These are phyloP conservation scores for Ceyx cyanopectus DNA, from an alignment of 2,113 vertebrate genomes.

Conservation along the genomic window DNA sequence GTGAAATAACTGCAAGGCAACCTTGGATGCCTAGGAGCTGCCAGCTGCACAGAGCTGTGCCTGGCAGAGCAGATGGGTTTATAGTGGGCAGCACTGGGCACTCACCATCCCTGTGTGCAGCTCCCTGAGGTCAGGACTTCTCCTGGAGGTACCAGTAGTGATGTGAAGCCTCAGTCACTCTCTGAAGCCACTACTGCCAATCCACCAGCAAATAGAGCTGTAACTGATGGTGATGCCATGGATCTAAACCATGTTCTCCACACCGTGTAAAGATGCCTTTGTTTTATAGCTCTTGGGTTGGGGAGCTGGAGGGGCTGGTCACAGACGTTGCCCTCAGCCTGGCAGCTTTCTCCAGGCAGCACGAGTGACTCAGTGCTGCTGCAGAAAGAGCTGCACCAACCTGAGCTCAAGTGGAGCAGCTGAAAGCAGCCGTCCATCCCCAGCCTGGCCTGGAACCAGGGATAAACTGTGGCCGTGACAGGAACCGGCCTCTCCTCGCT, in stretches of 20 bases:
- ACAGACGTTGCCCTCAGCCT: neutral
- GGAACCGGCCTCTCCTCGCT: neutral
- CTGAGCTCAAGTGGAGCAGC: neutral
- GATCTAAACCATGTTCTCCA: fast-evolving
- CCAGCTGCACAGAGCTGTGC: fast-evolving
- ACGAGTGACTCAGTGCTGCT: neutral
- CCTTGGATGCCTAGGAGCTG: neutral
- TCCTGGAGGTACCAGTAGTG: neutral
- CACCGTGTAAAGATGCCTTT: neutral
- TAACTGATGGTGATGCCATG: neutral
- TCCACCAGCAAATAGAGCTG: neutral
- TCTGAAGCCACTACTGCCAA: fast-evolving
- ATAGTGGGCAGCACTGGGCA: neutral
- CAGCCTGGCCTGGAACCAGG: neutral
- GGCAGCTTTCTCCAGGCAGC: neutral
- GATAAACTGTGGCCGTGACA: neutral
- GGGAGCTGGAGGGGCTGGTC: neutral
- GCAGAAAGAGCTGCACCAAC: neutral
- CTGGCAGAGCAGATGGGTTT: fast-evolving
- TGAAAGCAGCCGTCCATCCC: neutral
- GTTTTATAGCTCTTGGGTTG: neutral
- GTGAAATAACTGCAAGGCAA: neutral
- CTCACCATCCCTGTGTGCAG: fast-evolving
- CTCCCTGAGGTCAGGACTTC: neutral
- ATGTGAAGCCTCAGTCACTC: fast-evolving